Base-by-base conservation (phyloP, 2,113 vertebrate genomes). In the Heterotilapia buettikoferi region DNA sequence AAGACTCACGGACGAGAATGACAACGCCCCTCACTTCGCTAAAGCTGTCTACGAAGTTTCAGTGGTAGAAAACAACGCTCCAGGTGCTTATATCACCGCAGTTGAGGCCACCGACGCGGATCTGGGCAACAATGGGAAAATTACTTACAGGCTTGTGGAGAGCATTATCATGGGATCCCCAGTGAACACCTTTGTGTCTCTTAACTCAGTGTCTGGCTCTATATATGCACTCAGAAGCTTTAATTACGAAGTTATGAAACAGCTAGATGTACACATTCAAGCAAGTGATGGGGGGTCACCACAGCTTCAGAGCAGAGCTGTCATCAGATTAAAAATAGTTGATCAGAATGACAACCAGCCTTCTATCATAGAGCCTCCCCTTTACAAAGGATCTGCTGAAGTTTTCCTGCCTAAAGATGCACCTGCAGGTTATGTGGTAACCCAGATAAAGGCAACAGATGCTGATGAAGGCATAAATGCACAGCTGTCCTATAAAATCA, bases 341-440 rank as follows among this genome's bases (percentile, higher is more conserved):
- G 98, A 99, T 94, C 98, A 98, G 93, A 99, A 99, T 0, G 98
- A 99, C 93, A 98, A 99, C 83, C 95, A 97, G 9, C 98, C 98
- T 0, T 89, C 97, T 21, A 97, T 99, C 84, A 96, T 97, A 10
- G 96, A 97, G 63, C 98, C 98, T 0, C 93, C 94, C 2, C 96
- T 98, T 2, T 96, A 95, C 89, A 99, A 99, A 0, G 97, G 98
- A 9, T 97, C 98, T 0, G 97, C 97, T 5, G 98, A 98, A 93
- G 95, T 99, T 0, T 94, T 95, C 0, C 96, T 99, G n/a, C 98
- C 98, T 24, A 97, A 96, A 94, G 97, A 97, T 84, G 97, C 98
- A 1, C 94, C 97, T 10, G 96, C 93, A 7, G 98, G 98, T 89
- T 98, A 97, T 4, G 88, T 97, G 6, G 97, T 98, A 84, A 97